A percentile compares a stretch with the other conserved stretches of the same genome.
Evolutionary conservation across 2,888 invertebrate genomes (phyloP).

Genomic region (Agrochola lychnidis): DNA sequence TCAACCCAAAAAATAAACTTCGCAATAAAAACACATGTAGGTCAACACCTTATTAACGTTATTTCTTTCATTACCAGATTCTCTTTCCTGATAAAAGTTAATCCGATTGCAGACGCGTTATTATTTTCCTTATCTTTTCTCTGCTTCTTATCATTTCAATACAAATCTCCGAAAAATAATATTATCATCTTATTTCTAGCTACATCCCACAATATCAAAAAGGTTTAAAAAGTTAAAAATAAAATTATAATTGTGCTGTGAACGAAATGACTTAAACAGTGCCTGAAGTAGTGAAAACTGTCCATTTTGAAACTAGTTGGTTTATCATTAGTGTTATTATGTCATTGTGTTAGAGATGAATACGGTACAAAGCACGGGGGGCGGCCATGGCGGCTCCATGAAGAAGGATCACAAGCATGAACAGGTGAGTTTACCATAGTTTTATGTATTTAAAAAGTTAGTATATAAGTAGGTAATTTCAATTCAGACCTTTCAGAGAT

Average conservation of each 20-base stretch:
- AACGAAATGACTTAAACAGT: slow-evolving; percentile 77
- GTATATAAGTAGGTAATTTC: not conserved
- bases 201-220: slow-evolving; percentile 1
- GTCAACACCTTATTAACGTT: slow-evolving; percentile 26
- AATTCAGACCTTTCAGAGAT: no score
- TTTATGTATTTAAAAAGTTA: not conserved
- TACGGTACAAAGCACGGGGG: slow-evolving; percentile 92
- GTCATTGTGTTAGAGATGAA: slow-evolving; percentile 86
- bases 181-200: not conserved
- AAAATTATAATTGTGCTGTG: slow-evolving; percentile 71
- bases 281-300: slow-evolving; percentile 81
- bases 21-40: not conserved
- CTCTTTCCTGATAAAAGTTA: slow-evolving; percentile 9
- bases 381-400: slow-evolving; percentile 90
- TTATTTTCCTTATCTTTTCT: slow-evolving; percentile 21
- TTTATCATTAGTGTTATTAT: slow-evolving; percentile 59
- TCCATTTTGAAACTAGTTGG: slow-evolving; percentile 80
- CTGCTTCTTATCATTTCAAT: not conserved
- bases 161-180: not conserved
- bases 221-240: not conserved
- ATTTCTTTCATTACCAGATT: slow-evolving; percentile 48
- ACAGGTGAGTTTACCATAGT: slow-evolving; percentile 80
- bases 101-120: slow-evolving; percentile 29
- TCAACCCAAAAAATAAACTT: not conserved
- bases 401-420: slow-evolving; percentile 91